Conservation (phyloP, 2,888 invertebrate genomes). For the Sicus ferrugineus region DNA sequence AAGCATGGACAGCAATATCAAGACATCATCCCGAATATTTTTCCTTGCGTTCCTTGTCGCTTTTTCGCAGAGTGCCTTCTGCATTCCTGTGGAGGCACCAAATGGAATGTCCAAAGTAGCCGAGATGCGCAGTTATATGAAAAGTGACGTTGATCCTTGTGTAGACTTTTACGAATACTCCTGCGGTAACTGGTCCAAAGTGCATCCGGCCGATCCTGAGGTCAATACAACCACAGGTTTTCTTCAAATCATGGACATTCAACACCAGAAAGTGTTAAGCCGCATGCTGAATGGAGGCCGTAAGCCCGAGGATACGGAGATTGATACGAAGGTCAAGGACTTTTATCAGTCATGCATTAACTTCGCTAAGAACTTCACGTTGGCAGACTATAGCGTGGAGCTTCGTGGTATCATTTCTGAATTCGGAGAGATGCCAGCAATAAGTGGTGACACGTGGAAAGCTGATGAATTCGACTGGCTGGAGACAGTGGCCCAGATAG, state of each 20-base stretch:
- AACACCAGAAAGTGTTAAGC: conserved; percentile 48
- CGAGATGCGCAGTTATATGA: too few species aligned
- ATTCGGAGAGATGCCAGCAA: conserved; percentile 53
- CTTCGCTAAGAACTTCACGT: too few species aligned
- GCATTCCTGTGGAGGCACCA: too few species aligned
- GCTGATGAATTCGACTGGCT: conserved; percentile 52
- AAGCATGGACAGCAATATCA: too few species aligned
- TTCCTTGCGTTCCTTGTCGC: too few species aligned
- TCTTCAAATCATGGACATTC: conserved; percentile 46
- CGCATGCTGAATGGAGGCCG: conserved; percentile 40
- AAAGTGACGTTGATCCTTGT: too few species aligned
- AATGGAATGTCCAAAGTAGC: too few species aligned
- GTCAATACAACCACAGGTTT: conserved; percentile 51
- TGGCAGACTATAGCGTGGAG: not conserved
- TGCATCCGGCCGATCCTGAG: conserved; percentile 47
- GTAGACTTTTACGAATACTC: too few species aligned
- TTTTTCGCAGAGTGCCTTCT: too few species aligned
- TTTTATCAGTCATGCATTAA: conserved; percentile 55
- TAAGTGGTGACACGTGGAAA: conserved; percentile 48
- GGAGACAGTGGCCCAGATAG: conserved; percentile 44
- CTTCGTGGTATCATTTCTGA: conserved; percentile 43
- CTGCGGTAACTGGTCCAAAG: conserved; percentile 54
- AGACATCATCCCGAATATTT: too few species aligned
- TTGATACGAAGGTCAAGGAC: conserved; percentile 52
- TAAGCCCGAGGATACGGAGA: conserved; percentile 42